phyloP scores from a whole-genome alignment of 2,113 vertebrate species.

The Suricata suricatta region DNA sequence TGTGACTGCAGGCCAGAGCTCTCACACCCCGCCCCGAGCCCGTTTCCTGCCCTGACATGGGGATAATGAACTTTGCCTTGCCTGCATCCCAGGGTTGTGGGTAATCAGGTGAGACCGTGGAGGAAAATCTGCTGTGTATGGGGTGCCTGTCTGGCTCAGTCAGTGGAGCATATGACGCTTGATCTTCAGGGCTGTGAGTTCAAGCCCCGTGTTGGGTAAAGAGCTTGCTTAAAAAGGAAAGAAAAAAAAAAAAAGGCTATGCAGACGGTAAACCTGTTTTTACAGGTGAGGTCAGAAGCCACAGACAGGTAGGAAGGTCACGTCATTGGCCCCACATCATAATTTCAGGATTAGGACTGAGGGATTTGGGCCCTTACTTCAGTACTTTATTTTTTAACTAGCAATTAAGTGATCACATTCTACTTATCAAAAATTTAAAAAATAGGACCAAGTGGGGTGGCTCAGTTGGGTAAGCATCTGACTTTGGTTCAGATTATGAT shows the following conservation, averaged over 20 bases:
- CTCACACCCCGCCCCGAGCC: not conserved
- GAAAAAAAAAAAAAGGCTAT: not conserved
- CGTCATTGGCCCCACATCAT: not conserved
- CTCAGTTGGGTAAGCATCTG: too few relatives aligned
- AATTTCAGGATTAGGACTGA: constrained; percentile 16
- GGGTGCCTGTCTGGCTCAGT: not conserved
- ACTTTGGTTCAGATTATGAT: too few relatives aligned
- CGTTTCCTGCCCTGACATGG: not conserved
- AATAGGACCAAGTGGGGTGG: too few relatives aligned
- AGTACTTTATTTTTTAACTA: not conserved
- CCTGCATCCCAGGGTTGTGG: not conserved
- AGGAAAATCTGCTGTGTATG: not conserved
- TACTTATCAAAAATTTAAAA: not conserved
- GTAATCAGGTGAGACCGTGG: not conserved
- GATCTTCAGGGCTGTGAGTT: not conserved
- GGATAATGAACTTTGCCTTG: not conserved
- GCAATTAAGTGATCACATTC: not conserved
- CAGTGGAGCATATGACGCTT: not conserved
- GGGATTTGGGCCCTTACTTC: not conserved
- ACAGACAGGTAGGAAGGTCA: not conserved
- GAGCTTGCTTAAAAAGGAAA: not conserved
- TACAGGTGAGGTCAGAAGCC: constrained; percentile 51
- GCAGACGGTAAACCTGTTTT: not conserved
- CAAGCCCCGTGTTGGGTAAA: not conserved
- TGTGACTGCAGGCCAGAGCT: not conserved